A percentile compares a stretch with the other conserved stretches of the same genome.
Conservation (phyloP, 64 coral and sea anemone species). For the Actinia equina region DNA sequence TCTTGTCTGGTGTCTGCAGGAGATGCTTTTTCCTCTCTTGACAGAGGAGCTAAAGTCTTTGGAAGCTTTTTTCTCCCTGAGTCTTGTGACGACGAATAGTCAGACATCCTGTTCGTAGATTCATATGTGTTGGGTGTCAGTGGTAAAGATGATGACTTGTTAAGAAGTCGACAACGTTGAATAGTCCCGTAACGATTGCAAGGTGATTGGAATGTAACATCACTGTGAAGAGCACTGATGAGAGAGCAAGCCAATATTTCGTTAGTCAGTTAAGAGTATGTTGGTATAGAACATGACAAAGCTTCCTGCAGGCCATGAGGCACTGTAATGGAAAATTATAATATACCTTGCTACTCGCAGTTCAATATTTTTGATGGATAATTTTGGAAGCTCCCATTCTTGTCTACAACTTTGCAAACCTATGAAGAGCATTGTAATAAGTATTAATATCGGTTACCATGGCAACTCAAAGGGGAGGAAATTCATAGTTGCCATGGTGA, state of each 20-base stretch:
- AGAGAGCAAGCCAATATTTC: no score
- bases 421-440: background rate
- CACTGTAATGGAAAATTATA: background rate
- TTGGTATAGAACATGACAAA: no score
- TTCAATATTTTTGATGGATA: constrained; percentile 52
- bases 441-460: background rate
- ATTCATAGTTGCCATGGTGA: no score
- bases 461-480: background rate
- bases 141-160: background rate
- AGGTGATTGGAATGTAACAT: background rate
- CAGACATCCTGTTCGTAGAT: background rate
- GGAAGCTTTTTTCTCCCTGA: background rate
- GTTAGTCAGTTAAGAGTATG: no score
- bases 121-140: background rate
- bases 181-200: background rate
- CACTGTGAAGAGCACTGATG: constrained; percentile 15
- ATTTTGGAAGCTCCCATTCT: constrained; percentile 23
- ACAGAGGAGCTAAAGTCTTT: background rate
- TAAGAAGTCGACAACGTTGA: background rate
- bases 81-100: background rate
- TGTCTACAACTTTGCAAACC: background rate
- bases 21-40: background rate
- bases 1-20: background rate
- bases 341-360: constrained; percentile 35
- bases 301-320: no score